Evolutionary conservation across 2,113 vertebrate genomes (phyloP).

Genomic region (Podiceps cristatus): DNA sequence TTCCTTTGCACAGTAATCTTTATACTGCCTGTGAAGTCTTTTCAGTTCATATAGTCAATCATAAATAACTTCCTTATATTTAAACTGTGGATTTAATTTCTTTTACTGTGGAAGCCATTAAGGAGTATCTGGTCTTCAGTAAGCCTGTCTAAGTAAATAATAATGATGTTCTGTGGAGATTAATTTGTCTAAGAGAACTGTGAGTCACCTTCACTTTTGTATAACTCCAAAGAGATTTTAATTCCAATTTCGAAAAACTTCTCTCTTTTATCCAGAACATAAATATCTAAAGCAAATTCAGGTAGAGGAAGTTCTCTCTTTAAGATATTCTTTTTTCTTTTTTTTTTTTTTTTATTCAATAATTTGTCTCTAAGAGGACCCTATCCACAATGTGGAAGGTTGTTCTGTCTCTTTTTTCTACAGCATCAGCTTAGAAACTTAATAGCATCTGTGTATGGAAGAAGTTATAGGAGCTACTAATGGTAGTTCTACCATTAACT

Average conservation of each 20-base stretch:
- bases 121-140: neutral
- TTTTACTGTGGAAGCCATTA: neutral
- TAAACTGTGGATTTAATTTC: neutral
- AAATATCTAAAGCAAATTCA: neutral
- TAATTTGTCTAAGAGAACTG: neutral
- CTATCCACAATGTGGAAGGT: neutral
- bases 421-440: neutral
- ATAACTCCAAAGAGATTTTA: neutral
- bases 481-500: neutral
- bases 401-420: neutral
- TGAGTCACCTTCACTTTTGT: neutral
- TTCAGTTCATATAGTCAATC: neutral
- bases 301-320: rapidly evolving
- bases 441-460: neutral
- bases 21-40: neutral
- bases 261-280: neutral
- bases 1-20: neutral
- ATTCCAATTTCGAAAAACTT: neutral
- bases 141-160: neutral
- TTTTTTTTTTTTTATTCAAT: neutral
- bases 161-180: neutral
- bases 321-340: neutral
- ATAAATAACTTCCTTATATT: neutral
- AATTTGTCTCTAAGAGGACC: neutral
- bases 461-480: neutral